These are phyloP conservation scores for Philonicus albiceps DNA, from an alignment of 2,888 invertebrate genomes.

Conservation along the genomic window DNA sequence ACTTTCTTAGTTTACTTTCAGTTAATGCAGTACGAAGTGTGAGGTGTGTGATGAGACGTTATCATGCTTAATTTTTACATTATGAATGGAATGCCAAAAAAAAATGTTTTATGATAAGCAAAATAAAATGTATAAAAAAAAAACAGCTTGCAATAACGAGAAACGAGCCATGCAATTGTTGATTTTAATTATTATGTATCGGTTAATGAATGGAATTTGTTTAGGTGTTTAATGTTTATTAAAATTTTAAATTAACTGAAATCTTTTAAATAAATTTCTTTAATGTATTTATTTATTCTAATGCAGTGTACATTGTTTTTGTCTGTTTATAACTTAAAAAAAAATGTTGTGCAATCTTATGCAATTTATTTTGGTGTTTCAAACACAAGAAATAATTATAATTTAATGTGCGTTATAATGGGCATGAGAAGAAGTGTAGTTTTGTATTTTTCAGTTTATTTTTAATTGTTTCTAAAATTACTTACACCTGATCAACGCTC, in stretches of 20 bases:
- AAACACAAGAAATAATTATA: background rate
- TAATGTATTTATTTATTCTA: background rate
- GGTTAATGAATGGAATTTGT: background rate
- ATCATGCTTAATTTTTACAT: background rate
- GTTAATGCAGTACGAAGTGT: background rate
- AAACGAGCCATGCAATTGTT: background rate
- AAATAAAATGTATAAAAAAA: background rate
- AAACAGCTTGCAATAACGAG: background rate
- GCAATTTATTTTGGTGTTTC: background rate
- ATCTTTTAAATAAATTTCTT: background rate
- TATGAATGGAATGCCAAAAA: background rate
- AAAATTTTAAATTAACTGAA: background rate
- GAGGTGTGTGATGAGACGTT: background rate
- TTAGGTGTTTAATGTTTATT: background rate
- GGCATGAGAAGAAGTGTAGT: conserved; percentile 11
- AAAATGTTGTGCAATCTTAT: background rate
- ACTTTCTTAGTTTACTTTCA: background rate
- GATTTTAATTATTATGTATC: background rate
- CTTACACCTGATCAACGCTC: conserved; percentile 90
- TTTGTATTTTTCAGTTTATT: conserved; percentile 29
- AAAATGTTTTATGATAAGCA: background rate
- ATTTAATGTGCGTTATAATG: background rate
- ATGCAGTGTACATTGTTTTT: background rate
- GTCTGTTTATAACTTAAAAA: background rate
- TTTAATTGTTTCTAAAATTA: conserved; percentile 62